phyloP scores from a whole-genome alignment of 2,888 invertebrate species.

The Netelia fuscicornis region DNA sequence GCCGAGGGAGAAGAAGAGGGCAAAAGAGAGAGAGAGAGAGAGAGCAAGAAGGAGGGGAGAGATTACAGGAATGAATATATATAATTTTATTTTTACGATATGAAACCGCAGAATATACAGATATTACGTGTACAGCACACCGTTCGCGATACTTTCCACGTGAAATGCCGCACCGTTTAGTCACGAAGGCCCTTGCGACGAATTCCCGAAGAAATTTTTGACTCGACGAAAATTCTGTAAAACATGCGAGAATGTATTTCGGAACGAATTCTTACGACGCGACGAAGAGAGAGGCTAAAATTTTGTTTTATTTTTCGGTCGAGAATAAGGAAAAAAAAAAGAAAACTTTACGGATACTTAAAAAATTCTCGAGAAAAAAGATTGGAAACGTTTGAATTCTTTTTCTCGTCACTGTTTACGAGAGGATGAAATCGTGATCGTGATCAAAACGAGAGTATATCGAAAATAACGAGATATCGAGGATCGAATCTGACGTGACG shows the following conservation, averaged over 20 bases:
- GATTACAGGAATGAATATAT: background rate
- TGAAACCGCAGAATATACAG: background rate
- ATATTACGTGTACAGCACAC: background rate
- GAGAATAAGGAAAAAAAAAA: too few relatives aligned
- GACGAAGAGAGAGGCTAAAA: too few relatives aligned
- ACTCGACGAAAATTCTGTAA: too few relatives aligned
- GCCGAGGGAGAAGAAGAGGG: background rate
- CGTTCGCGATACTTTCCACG: background rate
- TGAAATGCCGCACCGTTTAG: background rate
- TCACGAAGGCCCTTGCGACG: background rate
- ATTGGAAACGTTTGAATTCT: background rate
- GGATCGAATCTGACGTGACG: conserved; percentile 24
- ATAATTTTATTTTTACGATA: background rate
- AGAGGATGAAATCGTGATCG: background rate
- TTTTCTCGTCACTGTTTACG: background rate
- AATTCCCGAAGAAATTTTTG: background rate
- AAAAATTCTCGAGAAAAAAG: too few relatives aligned
- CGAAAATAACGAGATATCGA: background rate
- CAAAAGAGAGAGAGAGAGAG: too few relatives aligned
- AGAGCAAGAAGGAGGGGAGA: background rate
- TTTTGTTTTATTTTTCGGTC: too few relatives aligned
- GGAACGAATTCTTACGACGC: too few relatives aligned
- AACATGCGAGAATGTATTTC: too few relatives aligned
- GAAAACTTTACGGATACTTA: too few relatives aligned
- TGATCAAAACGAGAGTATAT: background rate